Base-by-base conservation (phyloP, 1,140 invertebrate genomes). In the Drosophila melanica region DNA sequence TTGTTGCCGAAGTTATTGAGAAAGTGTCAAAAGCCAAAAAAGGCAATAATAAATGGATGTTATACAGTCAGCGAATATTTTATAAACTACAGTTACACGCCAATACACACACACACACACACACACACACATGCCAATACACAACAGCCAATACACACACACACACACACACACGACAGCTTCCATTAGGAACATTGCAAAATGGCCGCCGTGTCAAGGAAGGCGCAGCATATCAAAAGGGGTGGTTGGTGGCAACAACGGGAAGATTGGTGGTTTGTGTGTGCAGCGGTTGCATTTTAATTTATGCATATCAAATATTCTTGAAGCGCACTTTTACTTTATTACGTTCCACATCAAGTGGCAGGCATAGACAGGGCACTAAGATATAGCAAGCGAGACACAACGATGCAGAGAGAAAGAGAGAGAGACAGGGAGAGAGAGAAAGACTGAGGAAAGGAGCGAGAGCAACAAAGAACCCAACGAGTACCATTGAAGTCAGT, bases 281-380 rank as follows among this genome's bases (percentile, higher is more conserved):
- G 55, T 67, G 70, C 58, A 70, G 72, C 35, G 72, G 73, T 66
- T 76, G 69, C 74, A 67, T 67, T 73, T 76, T 73, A 72, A 76
- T 76, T 67, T 76, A 76, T 76, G 74, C 74, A 76, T 71, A 76
- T 76, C 74, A 76, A 76, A 76, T 73, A 62, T 55, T 76, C 62
- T 67, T 73, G 69, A 48, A 63, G 74, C 74, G 62, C 57, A 62
- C 63, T 72, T 72, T 71, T 65, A 65, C 73, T 76, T 72, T 64
- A 71, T 58, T 57, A 37, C 67, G 73, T 71, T 75, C 51, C 67
- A 71, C 66, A 71, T 65, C 58, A 63, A 70, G 66, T 70, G 71
- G 64, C 59, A 48, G 23, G 35, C 70, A 66, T 37, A 50, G 57
- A 35, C 50, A 55, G 23, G 27, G 12, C 39, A 41, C 1, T 23